A percentile compares a stretch with the other conserved stretches of the same genome.
Evolutionary conservation across 2,888 invertebrate species (phyloP).

Genomic region (Drosophila rubida): DNA sequence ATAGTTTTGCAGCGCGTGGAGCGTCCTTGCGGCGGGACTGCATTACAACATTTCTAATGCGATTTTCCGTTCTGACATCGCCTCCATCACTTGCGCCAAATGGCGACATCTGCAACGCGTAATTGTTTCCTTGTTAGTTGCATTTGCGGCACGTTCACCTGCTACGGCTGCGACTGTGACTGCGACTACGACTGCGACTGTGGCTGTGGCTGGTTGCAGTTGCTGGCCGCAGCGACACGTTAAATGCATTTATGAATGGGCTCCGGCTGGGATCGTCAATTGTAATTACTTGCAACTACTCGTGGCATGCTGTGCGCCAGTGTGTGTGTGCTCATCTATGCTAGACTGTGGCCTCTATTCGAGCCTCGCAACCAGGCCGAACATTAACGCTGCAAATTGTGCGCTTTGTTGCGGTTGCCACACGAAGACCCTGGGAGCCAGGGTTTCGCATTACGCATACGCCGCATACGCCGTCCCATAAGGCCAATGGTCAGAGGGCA

Average conservation of each 20-base stretch:
- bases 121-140: constrained; percentile 81
- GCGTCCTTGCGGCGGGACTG: constrained; percentile 45
- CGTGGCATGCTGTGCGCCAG: neutral
- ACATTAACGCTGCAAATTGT: constrained; percentile 79
- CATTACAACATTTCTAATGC: constrained; percentile 69
- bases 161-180: constrained; percentile 20
- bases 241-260: constrained; percentile 81
- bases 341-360: constrained; percentile 42
- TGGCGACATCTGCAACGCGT: constrained; percentile 70
- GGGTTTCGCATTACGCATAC: constrained; percentile 68
- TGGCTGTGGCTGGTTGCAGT: constrained; percentile 12
- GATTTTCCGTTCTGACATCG: constrained; percentile 58
- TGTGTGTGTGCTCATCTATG: neutral
- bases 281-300: constrained; percentile 76
- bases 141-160: constrained; percentile 74
- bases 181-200: constrained; percentile 9
- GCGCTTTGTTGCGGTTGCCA: constrained; percentile 72
- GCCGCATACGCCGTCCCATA: constrained; percentile 30
- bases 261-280: constrained; percentile 69
- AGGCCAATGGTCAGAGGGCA: constrained; percentile 10
- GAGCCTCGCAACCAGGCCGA: constrained; percentile 42
- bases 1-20: constrained; percentile 46
- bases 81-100: constrained; percentile 19
- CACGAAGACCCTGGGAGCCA: constrained; percentile 18
- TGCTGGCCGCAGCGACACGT: constrained; percentile 68